These are phyloP conservation scores for Pocillopora meandrina DNA, from an alignment of 92 coral and sea anemone species.

Conservation along the genomic window DNA sequence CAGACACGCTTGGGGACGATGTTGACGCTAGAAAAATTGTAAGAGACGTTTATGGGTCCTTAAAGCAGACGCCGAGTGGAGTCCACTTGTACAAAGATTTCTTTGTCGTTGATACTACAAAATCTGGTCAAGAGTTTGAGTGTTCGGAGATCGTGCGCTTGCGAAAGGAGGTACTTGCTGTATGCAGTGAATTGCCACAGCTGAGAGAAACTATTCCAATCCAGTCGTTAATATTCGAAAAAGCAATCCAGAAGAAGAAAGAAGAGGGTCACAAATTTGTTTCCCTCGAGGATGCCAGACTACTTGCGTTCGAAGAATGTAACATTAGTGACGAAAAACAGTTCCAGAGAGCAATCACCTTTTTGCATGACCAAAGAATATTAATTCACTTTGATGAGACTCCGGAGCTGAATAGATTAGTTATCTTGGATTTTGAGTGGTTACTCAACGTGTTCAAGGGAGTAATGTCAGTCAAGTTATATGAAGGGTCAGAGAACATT, in stretches of 20 bases:
- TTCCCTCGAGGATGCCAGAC: slow-evolving; percentile 24
- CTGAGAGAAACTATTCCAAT: slow-evolving; percentile 34
- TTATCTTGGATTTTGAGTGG: slow-evolving; percentile 62
- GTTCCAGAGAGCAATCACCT: slow-evolving; percentile 30
- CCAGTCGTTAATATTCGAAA: slow-evolving; percentile 55
- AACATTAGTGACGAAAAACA: slow-evolving; percentile 24
- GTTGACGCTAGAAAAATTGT: slow-evolving; percentile 21
- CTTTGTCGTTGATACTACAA: slow-evolving; percentile 59
- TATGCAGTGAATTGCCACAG: slow-evolving; percentile 25
- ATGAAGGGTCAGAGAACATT: slow-evolving; percentile 6
- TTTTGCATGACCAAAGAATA: slow-evolving; percentile 63
- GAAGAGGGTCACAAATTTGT: slow-evolving; percentile 35
- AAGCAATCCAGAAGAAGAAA: slow-evolving; percentile 25
- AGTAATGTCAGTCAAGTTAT: slow-evolving; percentile 56
- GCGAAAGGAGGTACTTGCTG: slow-evolving; percentile 30
- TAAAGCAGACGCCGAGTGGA: neutral
- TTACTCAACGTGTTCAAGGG: slow-evolving; percentile 55
- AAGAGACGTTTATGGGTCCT: slow-evolving; percentile 34
- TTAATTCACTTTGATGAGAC: slow-evolving; percentile 53
- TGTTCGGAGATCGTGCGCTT: slow-evolving; percentile 34
- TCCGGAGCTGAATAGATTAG: slow-evolving; percentile 10
- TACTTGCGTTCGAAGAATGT: slow-evolving; percentile 42
- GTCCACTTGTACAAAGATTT: slow-evolving; percentile 25
- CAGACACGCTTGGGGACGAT: slow-evolving; percentile 44
- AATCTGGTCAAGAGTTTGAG: slow-evolving; percentile 24